Base-by-base conservation (phyloP, 2,888 invertebrate genomes). In the Electrophaes corylata region DNA sequence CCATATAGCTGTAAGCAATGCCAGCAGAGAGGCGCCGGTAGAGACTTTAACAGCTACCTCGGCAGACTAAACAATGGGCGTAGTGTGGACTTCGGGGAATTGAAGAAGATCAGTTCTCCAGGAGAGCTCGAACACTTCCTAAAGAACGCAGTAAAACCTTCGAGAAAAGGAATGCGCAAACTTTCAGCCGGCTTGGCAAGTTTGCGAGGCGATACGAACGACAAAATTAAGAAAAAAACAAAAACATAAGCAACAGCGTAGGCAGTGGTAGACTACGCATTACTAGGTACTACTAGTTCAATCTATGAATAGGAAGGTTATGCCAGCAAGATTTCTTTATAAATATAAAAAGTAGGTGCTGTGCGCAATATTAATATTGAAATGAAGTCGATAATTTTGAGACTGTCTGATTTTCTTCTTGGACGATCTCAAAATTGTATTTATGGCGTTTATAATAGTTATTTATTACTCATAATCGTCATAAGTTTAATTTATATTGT, bases 1-100 rank as follows among this genome's bases (percentile, higher is more conserved):
- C 93, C 93, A 29, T 94, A 94, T 73, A 93, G 93, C 57, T 94
- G 94, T 71, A 91, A 90, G 19, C 92, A 93, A 58, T 94, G 94
- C 69, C 89, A 91, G 71, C 55, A 60, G 12, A 48, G 60, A 39
- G 60, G 55, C 39, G 81, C 82, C 4, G 87, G 71, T 64, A 79
- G 70, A 58, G 83, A 87, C 20, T 63, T 80, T 18, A 84, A 84
- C 66, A 72, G 78, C 41, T 88, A 83, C 71, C 60, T 88, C 12
- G 81, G 86, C n/a, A 83, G 91, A 67, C 50, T 80, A 16, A 84
- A 84, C 44, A 80, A 83, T 26, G 88, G 80, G 14, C 86, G 91
- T 2, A 91, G 86, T 66, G 62, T 78, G 1, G 75, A 77, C 44
- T 70, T 87, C 16, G 78, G 76, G n/a, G 86, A 90, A 57, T 75